These are phyloP conservation scores for Intellagama lesueurii DNA, from an alignment of 2,797 vertebrate genomes.

Conservation along the genomic window DNA sequence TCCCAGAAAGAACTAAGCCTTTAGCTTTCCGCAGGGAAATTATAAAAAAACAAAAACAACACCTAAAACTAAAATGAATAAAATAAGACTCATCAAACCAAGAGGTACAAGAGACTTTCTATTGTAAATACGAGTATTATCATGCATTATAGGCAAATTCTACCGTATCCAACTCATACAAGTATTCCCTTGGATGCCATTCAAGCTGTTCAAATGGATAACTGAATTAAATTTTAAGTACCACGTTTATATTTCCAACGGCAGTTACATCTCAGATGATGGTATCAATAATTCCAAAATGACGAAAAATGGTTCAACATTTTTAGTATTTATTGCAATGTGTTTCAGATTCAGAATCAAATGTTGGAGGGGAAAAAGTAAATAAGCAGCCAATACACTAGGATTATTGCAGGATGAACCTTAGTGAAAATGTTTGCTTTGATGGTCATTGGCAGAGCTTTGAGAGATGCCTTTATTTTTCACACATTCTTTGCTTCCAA, in stretches of 20 bases:
- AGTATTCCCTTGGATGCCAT: conserved; percentile 18
- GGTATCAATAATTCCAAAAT: not conserved
- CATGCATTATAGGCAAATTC: conserved; percentile 17
- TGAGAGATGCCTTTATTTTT: not conserved
- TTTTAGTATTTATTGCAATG: not conserved
- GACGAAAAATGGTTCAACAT: not conserved
- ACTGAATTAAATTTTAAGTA: conserved; percentile 17
- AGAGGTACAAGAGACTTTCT: conserved; percentile 25
- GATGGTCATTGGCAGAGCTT: not conserved
- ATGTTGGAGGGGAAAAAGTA: not conserved
- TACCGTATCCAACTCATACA: conserved; percentile 21
- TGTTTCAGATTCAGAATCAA: not conserved
- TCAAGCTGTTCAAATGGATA: conserved; percentile 32
- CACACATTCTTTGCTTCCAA: not conserved
- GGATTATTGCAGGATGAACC: not conserved
- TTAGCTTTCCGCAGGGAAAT: conserved; percentile 52
- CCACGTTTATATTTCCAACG: not conserved
- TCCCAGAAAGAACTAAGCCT: conserved; percentile 36
- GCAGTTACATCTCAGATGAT: not conserved
- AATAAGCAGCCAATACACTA: not conserved
- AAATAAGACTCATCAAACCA: conserved; percentile 40
- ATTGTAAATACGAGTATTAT: not conserved
- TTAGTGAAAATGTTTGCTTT: not conserved
- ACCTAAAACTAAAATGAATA: conserved; percentile 30
- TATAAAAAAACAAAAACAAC: conserved; percentile 28